Evolutionary conservation across 2,113 vertebrate genomes (phyloP).

Genomic region (Xiphophorus hellerii): DNA sequence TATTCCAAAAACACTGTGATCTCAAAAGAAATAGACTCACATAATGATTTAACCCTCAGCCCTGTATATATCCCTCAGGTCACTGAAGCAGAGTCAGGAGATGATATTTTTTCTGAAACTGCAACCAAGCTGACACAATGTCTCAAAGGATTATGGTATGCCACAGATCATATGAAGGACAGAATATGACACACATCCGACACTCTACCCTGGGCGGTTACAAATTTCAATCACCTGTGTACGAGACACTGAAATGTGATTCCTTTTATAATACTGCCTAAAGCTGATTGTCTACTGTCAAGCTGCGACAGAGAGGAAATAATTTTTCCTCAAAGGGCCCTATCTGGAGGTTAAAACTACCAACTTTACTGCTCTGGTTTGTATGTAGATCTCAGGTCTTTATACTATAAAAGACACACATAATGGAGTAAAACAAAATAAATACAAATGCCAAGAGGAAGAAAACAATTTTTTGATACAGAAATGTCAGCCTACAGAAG

Average conservation of each 20-base stretch:
- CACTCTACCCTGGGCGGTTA: slow-evolving; percentile 38
- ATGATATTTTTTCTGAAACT: slow-evolving; percentile 42
- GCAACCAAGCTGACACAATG: slow-evolving; percentile 36
- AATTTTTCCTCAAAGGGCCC: slow-evolving; percentile 14
- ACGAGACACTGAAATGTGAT: slow-evolving; percentile 60
- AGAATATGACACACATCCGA: slow-evolving; percentile 31
- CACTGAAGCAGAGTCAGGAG: slow-evolving; percentile 21
- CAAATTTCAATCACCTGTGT: slow-evolving; percentile 64
- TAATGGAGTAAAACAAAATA: neutral
- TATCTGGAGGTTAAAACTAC: slow-evolving; percentile 13
- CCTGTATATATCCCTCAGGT: slow-evolving; percentile 31
- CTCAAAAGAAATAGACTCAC: slow-evolving; percentile 25
- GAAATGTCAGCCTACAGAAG: neutral
- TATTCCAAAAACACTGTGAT: slow-evolving; percentile 11
- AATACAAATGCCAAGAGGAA: neutral
- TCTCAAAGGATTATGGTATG: slow-evolving; percentile 51
- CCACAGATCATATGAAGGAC: slow-evolving; percentile 44
- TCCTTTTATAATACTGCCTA: slow-evolving; percentile 45
- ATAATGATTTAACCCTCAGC: slow-evolving; percentile 6
- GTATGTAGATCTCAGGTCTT: neutral
- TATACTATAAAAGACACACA: neutral
- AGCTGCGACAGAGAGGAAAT: slow-evolving; percentile 27
- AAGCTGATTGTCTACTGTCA: slow-evolving; percentile 34
- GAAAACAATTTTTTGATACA: neutral
- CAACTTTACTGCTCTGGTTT: neutral